These are phyloP conservation scores for Vanessa atalanta DNA, from an alignment of 1,140 invertebrate species.

Conservation along the genomic window DNA sequence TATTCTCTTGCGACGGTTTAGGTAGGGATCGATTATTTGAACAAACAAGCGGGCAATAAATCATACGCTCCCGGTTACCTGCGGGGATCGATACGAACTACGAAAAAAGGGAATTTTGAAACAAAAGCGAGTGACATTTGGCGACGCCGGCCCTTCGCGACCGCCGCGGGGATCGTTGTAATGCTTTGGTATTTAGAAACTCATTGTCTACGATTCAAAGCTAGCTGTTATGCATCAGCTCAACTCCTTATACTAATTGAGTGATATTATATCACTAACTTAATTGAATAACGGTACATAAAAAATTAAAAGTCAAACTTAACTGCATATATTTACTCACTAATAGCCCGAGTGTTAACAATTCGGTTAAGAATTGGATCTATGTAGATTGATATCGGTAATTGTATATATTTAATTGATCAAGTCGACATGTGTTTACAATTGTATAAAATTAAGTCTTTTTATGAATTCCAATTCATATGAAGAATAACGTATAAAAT, in stretches of 20 bases:
- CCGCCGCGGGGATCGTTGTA: not conserved
- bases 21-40: constrained; percentile 72
- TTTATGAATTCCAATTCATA: too few species aligned
- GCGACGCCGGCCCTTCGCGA: constrained; percentile 15
- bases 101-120: constrained; percentile 52
- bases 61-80: constrained; percentile 74
- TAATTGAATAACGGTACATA: not conserved
- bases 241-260: too few species aligned
- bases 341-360: too few species aligned
- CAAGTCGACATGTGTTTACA: too few species aligned
- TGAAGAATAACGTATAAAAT: too few species aligned
- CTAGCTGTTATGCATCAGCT: too few species aligned
- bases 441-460: too few species aligned
- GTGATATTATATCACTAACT: not conserved
- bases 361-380: too few species aligned
- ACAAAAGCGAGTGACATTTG: constrained; percentile 69
- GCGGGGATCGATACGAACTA: constrained; percentile 69
- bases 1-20: constrained; percentile 31
- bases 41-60: constrained; percentile 75
- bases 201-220: constrained; percentile 1
- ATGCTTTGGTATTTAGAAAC: not conserved
- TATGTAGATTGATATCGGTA: too few species aligned
- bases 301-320: too few species aligned
- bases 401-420: too few species aligned
- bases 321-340: too few species aligned